Percentiles rank a stretch among this genome's conserved stretches.
Evolutionary conservation across 1,140 invertebrate species (phyloP).

Genomic region (Drosophila rufa): DNA sequence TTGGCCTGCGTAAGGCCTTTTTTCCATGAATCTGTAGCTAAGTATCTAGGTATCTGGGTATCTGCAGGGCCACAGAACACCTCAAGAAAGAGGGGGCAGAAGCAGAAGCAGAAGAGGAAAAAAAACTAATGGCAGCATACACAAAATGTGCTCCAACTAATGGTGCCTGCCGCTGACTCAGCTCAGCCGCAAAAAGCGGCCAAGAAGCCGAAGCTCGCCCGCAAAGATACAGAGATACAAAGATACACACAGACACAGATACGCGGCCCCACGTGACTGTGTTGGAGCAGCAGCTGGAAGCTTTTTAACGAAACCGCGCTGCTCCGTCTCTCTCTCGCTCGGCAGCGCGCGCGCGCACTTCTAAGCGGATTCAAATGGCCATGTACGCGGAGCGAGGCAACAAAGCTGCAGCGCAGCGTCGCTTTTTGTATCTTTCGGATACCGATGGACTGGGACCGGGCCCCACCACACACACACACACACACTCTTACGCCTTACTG

Average conservation of each 20-base stretch:
- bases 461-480: conserved; percentile 12
- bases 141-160: conserved; percentile 75
- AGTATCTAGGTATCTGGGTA: conserved; percentile 7
- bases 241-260: conserved; percentile 39
- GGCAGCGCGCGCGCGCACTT: conserved; percentile 65
- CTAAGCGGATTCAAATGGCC: conserved; percentile 76
- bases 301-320: conserved; percentile 75
- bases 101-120: conserved; percentile 14
- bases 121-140: conserved; percentile 63
- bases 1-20: conserved; percentile 42
- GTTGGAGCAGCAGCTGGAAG: conserved; percentile 41
- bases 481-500: neutral
- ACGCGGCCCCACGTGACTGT: conserved; percentile 63
- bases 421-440: conserved; percentile 73
- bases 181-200: conserved; percentile 42
- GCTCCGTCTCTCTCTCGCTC: conserved; percentile 33
- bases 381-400: conserved; percentile 22
- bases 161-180: conserved; percentile 77
- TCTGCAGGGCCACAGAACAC: conserved; percentile 41
- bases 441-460: conserved; percentile 34
- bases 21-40: conserved; percentile 19
- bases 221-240: conserved; percentile 47
- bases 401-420: conserved; percentile 47
- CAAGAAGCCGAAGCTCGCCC: conserved; percentile 39
- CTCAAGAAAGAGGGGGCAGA: conserved; percentile 9